phyloP scores from a whole-genome alignment of 2,888 invertebrate species.

The Norana najaformis region DNA sequence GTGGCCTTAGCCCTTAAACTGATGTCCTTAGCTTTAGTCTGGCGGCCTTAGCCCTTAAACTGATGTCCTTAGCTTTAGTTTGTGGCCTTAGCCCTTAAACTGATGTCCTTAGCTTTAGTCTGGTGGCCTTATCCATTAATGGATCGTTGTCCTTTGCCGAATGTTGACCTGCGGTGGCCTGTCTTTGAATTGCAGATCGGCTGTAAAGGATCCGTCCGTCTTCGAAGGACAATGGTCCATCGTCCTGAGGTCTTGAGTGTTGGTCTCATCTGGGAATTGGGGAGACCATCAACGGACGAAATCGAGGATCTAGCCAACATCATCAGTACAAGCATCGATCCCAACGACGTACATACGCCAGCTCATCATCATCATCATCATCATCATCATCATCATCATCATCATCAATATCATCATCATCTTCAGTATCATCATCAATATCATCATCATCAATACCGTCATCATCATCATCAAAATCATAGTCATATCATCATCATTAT shows the following conservation, averaged over 20 bases:
- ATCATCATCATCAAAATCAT: background rate
- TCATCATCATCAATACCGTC: background rate
- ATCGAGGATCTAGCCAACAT: constrained; percentile 87
- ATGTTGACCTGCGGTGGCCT: background rate
- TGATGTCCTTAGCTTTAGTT: background rate
- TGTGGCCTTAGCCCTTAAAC: background rate
- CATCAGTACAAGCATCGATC: constrained; percentile 76
- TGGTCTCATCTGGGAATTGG: constrained; percentile 94
- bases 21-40: background rate
- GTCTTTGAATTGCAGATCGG: constrained; percentile 71
- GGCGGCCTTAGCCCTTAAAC: background rate
- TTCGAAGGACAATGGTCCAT: constrained; percentile 85
- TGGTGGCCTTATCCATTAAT: background rate
- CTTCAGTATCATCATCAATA: constrained; percentile 20
- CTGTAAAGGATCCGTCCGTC: constrained; percentile 90
- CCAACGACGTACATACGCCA: background rate
- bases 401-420: background rate
- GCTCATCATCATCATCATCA: background rate
- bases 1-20: background rate
- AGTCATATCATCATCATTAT: constrained; percentile 10
- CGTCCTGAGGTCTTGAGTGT: constrained; percentile 92
- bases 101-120: background rate
- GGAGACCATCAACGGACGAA: constrained; percentile 84
- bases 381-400: background rate
- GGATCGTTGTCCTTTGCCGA: background rate